These are phyloP conservation scores for Maccullochella peelii DNA, from an alignment of 2,113 vertebrate genomes.

Conservation along the genomic window DNA sequence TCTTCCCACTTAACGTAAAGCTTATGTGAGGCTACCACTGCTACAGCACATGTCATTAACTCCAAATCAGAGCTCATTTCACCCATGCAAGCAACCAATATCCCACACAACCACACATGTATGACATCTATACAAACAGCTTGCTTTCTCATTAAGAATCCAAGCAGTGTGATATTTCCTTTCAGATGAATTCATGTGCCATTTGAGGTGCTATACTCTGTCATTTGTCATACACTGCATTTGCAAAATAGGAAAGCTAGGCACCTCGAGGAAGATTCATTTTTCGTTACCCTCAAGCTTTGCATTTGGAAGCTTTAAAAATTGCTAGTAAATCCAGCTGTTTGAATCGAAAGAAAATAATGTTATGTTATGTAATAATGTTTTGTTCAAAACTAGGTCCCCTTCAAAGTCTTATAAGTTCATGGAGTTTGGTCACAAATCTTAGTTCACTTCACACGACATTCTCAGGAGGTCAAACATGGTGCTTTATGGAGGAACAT, in stretches of 20 bases:
- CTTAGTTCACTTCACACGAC: conserved; percentile 19
- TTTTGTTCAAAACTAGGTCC: neutral
- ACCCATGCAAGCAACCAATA: conserved; percentile 32
- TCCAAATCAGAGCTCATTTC: conserved; percentile 34
- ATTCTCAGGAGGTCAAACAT: conserved; percentile 32
- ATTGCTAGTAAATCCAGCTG: conserved; percentile 4
- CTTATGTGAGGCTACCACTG: neutral
- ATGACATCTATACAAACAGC: conserved; percentile 33
- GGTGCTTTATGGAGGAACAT: conserved; percentile 41
- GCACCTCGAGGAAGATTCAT: conserved; percentile 37
- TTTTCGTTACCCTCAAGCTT: conserved; percentile 45
- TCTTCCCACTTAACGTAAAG: neutral
- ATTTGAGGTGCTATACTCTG: conserved; percentile 41
- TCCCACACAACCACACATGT: conserved; percentile 6
- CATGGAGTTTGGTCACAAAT: conserved; percentile 46
- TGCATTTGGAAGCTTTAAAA: conserved; percentile 31
- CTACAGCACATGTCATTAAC: conserved; percentile 7
- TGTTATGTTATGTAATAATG: neutral
- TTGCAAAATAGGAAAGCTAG: conserved; percentile 50
- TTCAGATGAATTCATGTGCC: conserved; percentile 52
- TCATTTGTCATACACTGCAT: conserved; percentile 47
- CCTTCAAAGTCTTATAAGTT: conserved; percentile 36
- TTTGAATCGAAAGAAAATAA: neutral
- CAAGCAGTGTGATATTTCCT: conserved; percentile 38
- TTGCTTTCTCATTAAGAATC: conserved; percentile 32